Conservation (phyloP, 2,113 vertebrate species). For the Scartelaos histophorus region DNA sequence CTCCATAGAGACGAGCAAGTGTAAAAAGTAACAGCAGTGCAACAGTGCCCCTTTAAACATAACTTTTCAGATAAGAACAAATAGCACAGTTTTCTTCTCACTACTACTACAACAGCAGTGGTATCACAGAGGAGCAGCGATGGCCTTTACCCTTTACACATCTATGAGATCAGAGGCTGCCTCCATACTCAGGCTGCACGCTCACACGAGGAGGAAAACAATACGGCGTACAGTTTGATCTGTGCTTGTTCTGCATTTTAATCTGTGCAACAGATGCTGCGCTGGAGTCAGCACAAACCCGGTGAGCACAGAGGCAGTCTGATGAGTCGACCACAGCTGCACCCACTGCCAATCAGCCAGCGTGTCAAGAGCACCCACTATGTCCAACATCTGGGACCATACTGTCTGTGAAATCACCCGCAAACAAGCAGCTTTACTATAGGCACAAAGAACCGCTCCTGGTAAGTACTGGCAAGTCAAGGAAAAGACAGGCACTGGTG, state of each 20-base stretch:
- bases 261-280: slow-evolving; percentile 44
- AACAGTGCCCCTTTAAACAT: neutral
- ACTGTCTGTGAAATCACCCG: slow-evolving; percentile 20
- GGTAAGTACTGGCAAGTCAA: slow-evolving; percentile 27
- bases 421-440: slow-evolving; percentile 34
- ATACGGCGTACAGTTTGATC: slow-evolving; percentile 19
- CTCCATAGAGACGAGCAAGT: too few relatives aligned
- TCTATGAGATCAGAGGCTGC: neutral
- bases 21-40: too few relatives aligned
- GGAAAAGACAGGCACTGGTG: slow-evolving; percentile 36
- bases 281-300: slow-evolving; percentile 40
- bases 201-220: slow-evolving; percentile 14
- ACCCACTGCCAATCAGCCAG: slow-evolving; percentile 49
- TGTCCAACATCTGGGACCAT: slow-evolving; percentile 34
- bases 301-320: slow-evolving; percentile 8
- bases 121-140: neutral
- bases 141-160: neutral
- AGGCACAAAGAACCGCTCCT: slow-evolving; percentile 16
- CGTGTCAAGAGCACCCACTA: slow-evolving; percentile 31
- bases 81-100: neutral
- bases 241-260: slow-evolving; percentile 21
- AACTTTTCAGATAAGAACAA: neutral
- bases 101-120: neutral
- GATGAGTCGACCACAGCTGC: slow-evolving; percentile 43
- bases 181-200: neutral